Conservation (phyloP, 2,113 vertebrate genomes). For the Notarius quadriscutis region DNA sequence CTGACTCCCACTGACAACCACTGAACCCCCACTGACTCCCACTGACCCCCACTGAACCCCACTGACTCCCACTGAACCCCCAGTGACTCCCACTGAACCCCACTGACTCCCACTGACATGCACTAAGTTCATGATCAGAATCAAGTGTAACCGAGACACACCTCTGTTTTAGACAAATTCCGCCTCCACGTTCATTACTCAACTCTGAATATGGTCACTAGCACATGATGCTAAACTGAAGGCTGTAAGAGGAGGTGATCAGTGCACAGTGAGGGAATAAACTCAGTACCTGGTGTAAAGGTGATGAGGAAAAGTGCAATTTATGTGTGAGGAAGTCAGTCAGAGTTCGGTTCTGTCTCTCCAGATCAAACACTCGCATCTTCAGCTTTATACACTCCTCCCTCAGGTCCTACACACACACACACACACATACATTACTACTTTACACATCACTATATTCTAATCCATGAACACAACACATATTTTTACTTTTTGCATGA, state of each 20-base stretch:
- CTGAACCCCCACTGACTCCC: too few relatives aligned
- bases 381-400: conserved; percentile 97
- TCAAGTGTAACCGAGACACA: background rate
- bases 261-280: background rate
- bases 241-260: background rate
- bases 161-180: background rate
- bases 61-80: too few relatives aligned
- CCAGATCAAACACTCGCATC: conserved; percentile 92
- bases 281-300: conserved; percentile 37
- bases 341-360: conserved; percentile 90
- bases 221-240: background rate
- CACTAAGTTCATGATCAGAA: background rate
- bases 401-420: conserved; percentile 81
- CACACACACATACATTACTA: conserved; percentile 62
- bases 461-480: too few relatives aligned
- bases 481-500: too few relatives aligned
- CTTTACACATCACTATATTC: too few relatives aligned
- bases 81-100: too few relatives aligned
- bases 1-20: too few relatives aligned
- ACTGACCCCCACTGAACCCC: too few relatives aligned
- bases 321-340: conserved; percentile 91
- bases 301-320: conserved; percentile 75
- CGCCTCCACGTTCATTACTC: background rate
- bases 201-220: background rate
- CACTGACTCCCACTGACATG: too few relatives aligned